Conservation (phyloP, 2,888 invertebrate species). For the Sepiola atlantica region DNA sequence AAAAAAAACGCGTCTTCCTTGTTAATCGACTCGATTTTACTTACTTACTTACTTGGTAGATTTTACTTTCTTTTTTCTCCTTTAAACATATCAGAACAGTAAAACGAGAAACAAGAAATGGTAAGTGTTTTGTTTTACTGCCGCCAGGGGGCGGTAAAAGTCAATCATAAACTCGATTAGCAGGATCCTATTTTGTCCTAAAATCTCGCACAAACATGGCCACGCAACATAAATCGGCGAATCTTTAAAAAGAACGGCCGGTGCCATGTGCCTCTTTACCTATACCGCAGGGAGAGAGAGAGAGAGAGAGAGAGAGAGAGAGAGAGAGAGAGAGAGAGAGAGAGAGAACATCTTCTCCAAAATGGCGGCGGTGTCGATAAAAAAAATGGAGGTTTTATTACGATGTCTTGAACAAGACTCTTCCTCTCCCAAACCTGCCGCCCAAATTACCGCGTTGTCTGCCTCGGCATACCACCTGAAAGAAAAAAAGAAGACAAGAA, state of each 20-base stretch:
- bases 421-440: not conserved
- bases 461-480: not conserved
- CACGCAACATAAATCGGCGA: not conserved
- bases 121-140: not conserved
- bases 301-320: too few species aligned
- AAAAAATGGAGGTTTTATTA: not conserved
- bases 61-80: too few species aligned
- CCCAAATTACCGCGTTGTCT: not conserved
- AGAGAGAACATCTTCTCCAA: not conserved
- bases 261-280: not conserved
- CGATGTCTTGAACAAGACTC: not conserved
- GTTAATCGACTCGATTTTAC: not conserved
- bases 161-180: slow-evolving; percentile 32
- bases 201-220: not conserved
- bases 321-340: too few species aligned
- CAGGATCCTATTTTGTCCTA: not conserved
- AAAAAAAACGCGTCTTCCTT: not conserved
- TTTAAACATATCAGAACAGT: not conserved
- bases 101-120: not conserved
- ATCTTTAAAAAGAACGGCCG: not conserved
- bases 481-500: not conserved
- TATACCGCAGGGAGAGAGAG: not conserved
- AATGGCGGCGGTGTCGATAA: slow-evolving; percentile 9
- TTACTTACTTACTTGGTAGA: not conserved
- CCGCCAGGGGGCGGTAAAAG: slow-evolving; percentile 32